Evolutionary conservation across 1,140 invertebrate species (phyloP), one percentile per base, ranked within the genome.

Genomic region (Ceratina calcarata): DNA sequence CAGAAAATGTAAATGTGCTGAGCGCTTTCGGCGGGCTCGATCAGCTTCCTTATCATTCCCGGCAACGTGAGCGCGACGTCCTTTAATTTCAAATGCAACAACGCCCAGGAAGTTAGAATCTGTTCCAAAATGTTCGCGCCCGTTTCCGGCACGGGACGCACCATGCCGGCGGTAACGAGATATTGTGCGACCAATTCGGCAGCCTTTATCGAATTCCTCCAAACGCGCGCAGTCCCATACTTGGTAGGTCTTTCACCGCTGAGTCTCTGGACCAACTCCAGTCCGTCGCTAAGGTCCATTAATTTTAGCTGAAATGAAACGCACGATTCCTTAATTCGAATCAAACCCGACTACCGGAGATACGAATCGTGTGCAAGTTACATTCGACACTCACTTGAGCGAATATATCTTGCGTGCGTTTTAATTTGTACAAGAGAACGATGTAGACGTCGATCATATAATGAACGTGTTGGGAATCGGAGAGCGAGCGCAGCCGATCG

Each of bases 1-100:
- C 93, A 93, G 78, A 95, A 94, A 66, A 93, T 92, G 87, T 94
- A 95, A 79, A 95, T 93, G 84, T 95, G 94, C 83, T 93, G 91
- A 75, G 94, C 94, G 82, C 94, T 94, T 76, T 94, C 93, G 20
- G 94, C 94, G 10, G 93, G 92, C 82, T 94, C 92, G 65, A 94
- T 93, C 79, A 94, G 92, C 90, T 94, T 94, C 49, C 93, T 90
- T 77, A 94, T 92, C 89, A 94, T 93, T 22, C 90, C 92, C 12
- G 92, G 89, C 67, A 94, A 87, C 18, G 91, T 90, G 1, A 91
- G 88, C 7, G 90, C 86, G 15, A 90, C 86, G 53, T 93, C 91
- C 72, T 93, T 93, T 60, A 91, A 89, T 89, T 93, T 91, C 72
- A 89, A 88, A 74, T 93, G 89, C 58, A 93, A 89, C 77, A 91